Percentiles rank a stretch among this genome's conserved stretches.
These are phyloP conservation scores for Gortyna flavago DNA, from an alignment of 2,888 invertebrate genomes.

Conservation along the genomic window DNA sequence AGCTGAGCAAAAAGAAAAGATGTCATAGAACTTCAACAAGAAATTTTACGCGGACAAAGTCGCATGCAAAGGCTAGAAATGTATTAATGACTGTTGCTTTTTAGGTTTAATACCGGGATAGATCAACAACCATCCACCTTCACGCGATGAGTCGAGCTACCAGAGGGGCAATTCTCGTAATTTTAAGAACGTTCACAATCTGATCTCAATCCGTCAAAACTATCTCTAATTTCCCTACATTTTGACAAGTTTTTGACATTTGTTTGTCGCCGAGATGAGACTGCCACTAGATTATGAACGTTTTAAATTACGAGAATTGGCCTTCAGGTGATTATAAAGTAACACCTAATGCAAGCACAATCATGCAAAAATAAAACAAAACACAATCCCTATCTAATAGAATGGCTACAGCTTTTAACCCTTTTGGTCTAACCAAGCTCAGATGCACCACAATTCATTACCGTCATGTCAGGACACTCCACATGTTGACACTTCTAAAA, in stretches of 20 bases:
- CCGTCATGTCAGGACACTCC: not conserved
- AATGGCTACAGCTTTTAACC: slow-evolving; percentile 2
- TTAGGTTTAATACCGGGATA: not conserved
- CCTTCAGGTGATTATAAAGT: not conserved
- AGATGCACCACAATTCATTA: slow-evolving; percentile 35
- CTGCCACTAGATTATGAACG: no score
- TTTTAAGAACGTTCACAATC: no score
- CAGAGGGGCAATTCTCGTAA: no score
- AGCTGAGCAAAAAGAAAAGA: no score
- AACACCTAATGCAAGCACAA: not conserved
- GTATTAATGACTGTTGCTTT: not conserved
- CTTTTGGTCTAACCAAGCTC: not conserved
- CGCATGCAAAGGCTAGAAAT: no score
- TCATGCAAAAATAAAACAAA: not conserved
- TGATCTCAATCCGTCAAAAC: no score
- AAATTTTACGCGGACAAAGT: no score
- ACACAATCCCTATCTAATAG: not conserved
- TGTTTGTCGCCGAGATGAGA: no score
- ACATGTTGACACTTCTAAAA: slow-evolving; percentile 35
- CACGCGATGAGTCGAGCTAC: not conserved
- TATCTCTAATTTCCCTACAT: no score
- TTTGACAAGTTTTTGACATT: no score
- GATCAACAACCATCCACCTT: not conserved
- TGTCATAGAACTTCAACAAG: no score
- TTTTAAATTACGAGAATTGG: no score